Percentiles rank a stretch among this genome's conserved stretches.
These are phyloP conservation scores for Brevimyrus niger DNA, from an alignment of 2,113 vertebrate genomes.

Conservation along the genomic window DNA sequence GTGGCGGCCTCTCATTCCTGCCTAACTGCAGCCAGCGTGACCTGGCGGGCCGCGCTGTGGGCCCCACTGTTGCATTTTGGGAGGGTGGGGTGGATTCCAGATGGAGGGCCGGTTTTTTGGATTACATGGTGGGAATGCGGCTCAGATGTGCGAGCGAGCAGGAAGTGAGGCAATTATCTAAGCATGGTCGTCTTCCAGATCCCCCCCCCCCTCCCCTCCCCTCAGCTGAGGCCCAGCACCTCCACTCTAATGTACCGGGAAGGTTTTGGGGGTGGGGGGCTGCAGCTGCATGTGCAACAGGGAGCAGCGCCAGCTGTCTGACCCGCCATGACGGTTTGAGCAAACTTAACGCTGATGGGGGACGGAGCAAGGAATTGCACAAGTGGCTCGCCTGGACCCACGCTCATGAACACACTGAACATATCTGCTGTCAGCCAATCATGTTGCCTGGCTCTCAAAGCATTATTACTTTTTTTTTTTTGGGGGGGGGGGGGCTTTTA, in stretches of 20 bases:
- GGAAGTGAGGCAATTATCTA: slow-evolving; percentile 47
- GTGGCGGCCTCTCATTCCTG: not conserved
- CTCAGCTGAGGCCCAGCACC: not conserved
- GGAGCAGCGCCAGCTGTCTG: not conserved
- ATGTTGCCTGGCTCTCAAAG: not conserved
- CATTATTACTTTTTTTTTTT: not conserved
- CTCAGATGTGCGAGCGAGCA: slow-evolving; percentile 38
- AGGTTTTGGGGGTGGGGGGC: slow-evolving; percentile 5
- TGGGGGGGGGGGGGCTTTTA: not conserved
- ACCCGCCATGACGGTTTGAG: not conserved
- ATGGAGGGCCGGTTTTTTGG: slow-evolving; percentile 37
- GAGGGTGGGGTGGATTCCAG: slow-evolving; percentile 30
- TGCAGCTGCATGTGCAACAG: slow-evolving; percentile 26
- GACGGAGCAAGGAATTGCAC: not conserved
- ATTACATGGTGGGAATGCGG: slow-evolving; percentile 39
- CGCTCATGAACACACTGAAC: not conserved
- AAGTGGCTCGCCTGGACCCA: not conserved
- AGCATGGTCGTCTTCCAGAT: slow-evolving; percentile 28
- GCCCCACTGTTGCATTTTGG: slow-evolving; percentile 23
- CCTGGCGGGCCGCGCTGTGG: not conserved
- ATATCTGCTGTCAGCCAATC: not conserved
- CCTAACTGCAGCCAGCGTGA: slow-evolving; percentile 18
- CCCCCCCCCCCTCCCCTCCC: slow-evolving; percentile 6
- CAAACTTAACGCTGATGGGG: not conserved
- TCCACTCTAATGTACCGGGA: slow-evolving; percentile 10